Conservation (phyloP, 1,140 invertebrate genomes). For the Leptinotarsa texana region DNA sequence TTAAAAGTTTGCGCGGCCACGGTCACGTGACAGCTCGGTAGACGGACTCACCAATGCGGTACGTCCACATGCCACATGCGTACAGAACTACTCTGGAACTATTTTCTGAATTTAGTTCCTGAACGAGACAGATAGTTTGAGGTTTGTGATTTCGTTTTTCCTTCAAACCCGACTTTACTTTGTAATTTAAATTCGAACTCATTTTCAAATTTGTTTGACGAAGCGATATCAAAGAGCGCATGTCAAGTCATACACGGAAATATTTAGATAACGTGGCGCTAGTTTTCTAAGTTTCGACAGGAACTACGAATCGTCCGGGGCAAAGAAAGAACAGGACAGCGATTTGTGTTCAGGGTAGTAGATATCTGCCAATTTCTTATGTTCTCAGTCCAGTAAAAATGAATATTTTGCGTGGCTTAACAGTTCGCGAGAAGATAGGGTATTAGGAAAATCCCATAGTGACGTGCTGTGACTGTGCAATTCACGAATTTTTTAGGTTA, state of each 20-base stretch:
- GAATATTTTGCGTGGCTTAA: background rate
- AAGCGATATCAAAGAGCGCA: constrained; percentile 5
- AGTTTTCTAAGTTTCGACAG: background rate
- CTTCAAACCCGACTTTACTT: no score
- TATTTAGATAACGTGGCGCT: constrained; percentile 14
- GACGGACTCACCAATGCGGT: constrained; percentile 57
- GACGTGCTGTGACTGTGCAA: constrained; percentile 22
- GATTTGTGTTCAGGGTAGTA: background rate
- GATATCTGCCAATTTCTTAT: no score
- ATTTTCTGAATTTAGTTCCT: constrained; percentile 1
- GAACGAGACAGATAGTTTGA: background rate
- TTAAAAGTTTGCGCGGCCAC: constrained; percentile 30
- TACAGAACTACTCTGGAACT: constrained; percentile 5
- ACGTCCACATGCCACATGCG: constrained; percentile 57
- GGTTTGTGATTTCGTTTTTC: background rate
- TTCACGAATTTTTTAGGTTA: constrained; percentile 20
- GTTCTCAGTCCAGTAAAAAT: background rate
- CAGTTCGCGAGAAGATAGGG: background rate
- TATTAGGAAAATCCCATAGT: background rate
- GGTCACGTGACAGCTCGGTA: constrained; percentile 40
- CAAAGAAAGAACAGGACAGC: constrained; percentile 2
- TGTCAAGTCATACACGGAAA: constrained; percentile 1
- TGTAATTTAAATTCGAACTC: no score
- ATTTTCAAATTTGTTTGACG: no score
- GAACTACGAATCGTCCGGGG: background rate